phyloP scores from a whole-genome alignment of 2,113 vertebrate genomes.

The Scopus umbretta region DNA sequence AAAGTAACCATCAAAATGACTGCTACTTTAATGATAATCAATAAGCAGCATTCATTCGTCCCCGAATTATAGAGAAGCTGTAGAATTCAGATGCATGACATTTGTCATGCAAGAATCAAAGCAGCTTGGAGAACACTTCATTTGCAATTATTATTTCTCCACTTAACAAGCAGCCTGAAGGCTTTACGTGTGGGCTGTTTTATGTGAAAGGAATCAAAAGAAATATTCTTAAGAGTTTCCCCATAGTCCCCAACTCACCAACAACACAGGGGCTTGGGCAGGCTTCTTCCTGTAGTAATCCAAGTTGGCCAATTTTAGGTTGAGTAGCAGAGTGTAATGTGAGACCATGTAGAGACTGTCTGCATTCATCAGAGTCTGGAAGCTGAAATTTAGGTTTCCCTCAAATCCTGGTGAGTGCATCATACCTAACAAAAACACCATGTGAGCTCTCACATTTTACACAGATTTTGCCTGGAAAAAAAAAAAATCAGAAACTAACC shows the following conservation, averaged over 20 bases:
- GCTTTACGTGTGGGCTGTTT: neutral
- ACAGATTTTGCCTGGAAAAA: conserved; percentile 17
- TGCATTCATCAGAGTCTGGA: conserved; percentile 91
- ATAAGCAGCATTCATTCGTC: neutral
- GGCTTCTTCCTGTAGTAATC: conserved; percentile 89
- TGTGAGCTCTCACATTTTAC: conserved; percentile 20
- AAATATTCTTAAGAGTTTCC: neutral
- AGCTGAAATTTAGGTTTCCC: conserved; percentile 74
- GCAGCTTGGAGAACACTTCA: neutral
- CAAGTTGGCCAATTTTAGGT: conserved; percentile 87
- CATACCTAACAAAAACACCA: conserved; percentile 77
- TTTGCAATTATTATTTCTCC: conserved; percentile 48
- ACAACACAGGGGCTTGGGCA: conserved; percentile 68
- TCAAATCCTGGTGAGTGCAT: conserved; percentile 88
- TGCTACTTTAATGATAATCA: neutral
- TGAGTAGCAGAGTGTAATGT: conserved; percentile 90
- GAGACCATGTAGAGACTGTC: conserved; percentile 91
- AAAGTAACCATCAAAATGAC: neutral
- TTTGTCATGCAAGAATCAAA: conserved; percentile 16
- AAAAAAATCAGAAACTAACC: neutral
- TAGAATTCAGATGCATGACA: neutral
- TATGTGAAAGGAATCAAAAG: neutral
- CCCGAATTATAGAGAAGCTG: neutral
- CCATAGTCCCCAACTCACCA: conserved; percentile 71
- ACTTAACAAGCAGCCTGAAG: neutral